Base-by-base conservation (phyloP, 2,797 vertebrate genomes). In the Manis pentadactyla region DNA sequence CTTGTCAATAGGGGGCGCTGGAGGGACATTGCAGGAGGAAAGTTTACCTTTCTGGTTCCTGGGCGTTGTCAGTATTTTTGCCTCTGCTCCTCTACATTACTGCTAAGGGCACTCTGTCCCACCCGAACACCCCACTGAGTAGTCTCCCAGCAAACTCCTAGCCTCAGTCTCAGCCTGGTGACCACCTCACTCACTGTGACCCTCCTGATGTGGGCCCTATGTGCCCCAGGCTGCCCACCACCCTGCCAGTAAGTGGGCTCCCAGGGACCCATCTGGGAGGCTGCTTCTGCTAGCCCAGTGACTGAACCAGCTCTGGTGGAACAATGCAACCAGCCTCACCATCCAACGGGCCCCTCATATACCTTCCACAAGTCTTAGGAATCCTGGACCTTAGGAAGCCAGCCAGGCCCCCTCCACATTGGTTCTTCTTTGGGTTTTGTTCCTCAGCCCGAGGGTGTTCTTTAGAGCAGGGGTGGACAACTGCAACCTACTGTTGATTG, bases 1-100 rank as follows among this genome's bases (percentile, higher is more conserved):
- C 29, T 93, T 81, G 17, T 95, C 94, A 84, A 73, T 86, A 97
- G 87, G 94, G 95, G 85, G 87, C 10, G 7, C 21, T 12, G 9
- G 66, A 96, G 69, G 63, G 90, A 81, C 51, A 87, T 1, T 85
- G 39, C n/a, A 27, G 69, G 59, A 86, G n/a, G 49, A 69, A 27
- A 14, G 14, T 27, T 90, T 59, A 9, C 81, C 27, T 83, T 85
- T 23, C 39, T 5, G 6, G 69, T 69, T 86, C 53, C 31, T 15
- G 1, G 6, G 39, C 29, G 57, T 29, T 39, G 17, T 7, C 29
- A 5, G 29, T 9, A 3, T 64, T 78, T 73, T 66, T 42, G 51
- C 27, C 63, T 83, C 57, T 74, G 12, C 17, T 63, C 15, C 1
- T 64, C 19, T 71, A 34, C 53, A 7, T 19, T 46, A 59, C 18